Conservation (phyloP, 2,797 vertebrate genomes). For the Pangasius macronema region DNA sequence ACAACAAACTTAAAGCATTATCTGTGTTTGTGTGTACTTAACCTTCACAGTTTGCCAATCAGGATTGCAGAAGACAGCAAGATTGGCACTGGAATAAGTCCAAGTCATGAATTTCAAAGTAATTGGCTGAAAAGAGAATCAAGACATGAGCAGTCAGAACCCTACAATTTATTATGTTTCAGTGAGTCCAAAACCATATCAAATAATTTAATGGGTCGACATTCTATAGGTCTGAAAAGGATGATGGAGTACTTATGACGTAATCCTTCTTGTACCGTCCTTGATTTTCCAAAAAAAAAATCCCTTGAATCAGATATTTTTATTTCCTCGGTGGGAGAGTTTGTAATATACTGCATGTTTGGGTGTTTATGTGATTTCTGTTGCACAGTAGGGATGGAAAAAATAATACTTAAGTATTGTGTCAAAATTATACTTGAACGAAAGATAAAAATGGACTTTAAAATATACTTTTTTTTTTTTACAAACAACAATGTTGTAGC, state of each 20-base stretch:
- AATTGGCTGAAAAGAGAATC: constrained; percentile 1
- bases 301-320: neutral
- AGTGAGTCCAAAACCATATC: constrained; percentile 4
- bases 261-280: too few species aligned
- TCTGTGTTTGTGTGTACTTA: neutral
- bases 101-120: constrained; percentile 7
- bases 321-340: neutral
- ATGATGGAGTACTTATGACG: too few species aligned
- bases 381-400: neutral
- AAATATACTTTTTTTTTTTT: neutral
- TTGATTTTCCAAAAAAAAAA: too few species aligned
- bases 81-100: neutral
- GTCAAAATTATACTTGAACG: neutral
- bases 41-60: constrained; percentile 10
- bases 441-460: neutral
- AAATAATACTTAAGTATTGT: neutral
- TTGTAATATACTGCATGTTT: neutral
- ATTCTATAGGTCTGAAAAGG: too few species aligned
- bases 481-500: too few species aligned
- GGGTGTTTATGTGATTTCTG: neutral
- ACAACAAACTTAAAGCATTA: neutral
- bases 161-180: neutral
- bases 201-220: constrained; percentile 15
- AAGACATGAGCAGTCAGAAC: constrained; percentile 12
- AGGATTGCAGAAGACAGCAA: neutral